phyloP scores from a whole-genome alignment of 2,888 invertebrate genomes.

The Papilio demoleus region DNA sequence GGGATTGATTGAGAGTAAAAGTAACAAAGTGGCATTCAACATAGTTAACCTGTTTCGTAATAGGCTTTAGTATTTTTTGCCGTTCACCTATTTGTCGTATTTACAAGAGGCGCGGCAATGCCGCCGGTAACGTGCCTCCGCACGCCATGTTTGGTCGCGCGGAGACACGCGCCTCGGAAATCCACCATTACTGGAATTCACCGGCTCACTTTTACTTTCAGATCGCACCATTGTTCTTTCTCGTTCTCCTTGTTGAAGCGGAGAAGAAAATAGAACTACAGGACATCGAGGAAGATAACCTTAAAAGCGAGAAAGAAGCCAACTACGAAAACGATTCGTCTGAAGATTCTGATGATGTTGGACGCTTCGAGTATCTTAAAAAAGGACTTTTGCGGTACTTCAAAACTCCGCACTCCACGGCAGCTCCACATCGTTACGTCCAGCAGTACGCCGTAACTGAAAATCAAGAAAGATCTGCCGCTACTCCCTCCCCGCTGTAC shows the following conservation, averaged over 20 bases:
- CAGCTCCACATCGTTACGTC: constrained; percentile 63
- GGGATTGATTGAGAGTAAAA: constrained; percentile 78
- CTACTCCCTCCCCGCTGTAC: constrained; percentile 55
- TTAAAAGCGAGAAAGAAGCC: constrained; percentile 82
- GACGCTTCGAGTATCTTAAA: constrained; percentile 66
- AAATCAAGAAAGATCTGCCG: constrained; percentile 60
- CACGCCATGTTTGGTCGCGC: constrained; percentile 58
- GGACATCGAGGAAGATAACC: constrained; percentile 89
- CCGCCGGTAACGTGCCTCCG: constrained; percentile 54
- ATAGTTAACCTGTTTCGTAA: constrained; percentile 72
- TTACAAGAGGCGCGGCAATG: constrained; percentile 51
- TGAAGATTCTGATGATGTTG: constrained; percentile 50
- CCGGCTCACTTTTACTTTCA: constrained; percentile 62
- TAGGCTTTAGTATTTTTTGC: constrained; percentile 75
- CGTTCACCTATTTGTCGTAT: constrained; percentile 71
- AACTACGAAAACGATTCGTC: constrained; percentile 55
- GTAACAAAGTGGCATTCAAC: constrained; percentile 62
- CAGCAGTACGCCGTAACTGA: constrained; percentile 78
- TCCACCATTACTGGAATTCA: constrained; percentile 50
- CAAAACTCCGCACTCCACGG: constrained; percentile 53
- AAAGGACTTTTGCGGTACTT: constrained; percentile 66
- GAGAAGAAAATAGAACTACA: constrained; percentile 88
- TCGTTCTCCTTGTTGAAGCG: constrained; percentile 65
- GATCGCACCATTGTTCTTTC: constrained; percentile 64
- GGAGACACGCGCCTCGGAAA: constrained; percentile 51